A percentile compares a stretch with the other conserved stretches of the same genome.
These are phyloP conservation scores for Muricea muricata DNA, from an alignment of 92 coral and sea anemone genomes.

Conservation along the genomic window DNA sequence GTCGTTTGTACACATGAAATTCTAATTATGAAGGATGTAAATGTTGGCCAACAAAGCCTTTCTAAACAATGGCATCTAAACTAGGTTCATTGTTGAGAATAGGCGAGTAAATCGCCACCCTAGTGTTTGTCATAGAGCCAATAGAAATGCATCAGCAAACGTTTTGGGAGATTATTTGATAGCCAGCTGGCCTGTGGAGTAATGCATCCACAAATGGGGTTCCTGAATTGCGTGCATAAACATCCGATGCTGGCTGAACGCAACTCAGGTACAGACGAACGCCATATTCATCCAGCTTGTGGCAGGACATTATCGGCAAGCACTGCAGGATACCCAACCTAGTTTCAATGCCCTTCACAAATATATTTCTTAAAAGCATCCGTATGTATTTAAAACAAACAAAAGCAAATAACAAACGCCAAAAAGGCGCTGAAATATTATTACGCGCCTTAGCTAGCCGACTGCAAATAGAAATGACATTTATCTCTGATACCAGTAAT, in stretches of 20 bases:
- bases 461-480: neutral
- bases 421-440: neutral
- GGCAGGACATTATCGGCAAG: neutral
- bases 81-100: neutral
- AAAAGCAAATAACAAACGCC: neutral
- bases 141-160: neutral
- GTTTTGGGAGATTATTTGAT: conserved; percentile 3
- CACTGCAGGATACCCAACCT: conserved; percentile 2
- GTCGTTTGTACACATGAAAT: too few species aligned
- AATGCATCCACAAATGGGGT: neutral
- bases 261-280: too few species aligned
- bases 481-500: conserved; percentile 2
- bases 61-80: neutral
- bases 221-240: neutral
- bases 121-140: neutral
- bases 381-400: neutral
- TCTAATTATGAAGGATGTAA: too few species aligned
- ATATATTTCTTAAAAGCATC: neutral
- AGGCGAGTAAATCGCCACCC: neutral
- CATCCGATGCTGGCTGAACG: neutral
- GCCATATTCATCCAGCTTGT: neutral
- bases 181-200: neutral
- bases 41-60: neutral
- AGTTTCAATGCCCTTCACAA: neutral
- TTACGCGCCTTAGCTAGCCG: neutral